A percentile compares a stretch with the other conserved stretches of the same genome.
These are phyloP conservation scores for Ascidia mentula DNA, from an alignment of 23 tunicate species.

Conservation along the genomic window DNA sequence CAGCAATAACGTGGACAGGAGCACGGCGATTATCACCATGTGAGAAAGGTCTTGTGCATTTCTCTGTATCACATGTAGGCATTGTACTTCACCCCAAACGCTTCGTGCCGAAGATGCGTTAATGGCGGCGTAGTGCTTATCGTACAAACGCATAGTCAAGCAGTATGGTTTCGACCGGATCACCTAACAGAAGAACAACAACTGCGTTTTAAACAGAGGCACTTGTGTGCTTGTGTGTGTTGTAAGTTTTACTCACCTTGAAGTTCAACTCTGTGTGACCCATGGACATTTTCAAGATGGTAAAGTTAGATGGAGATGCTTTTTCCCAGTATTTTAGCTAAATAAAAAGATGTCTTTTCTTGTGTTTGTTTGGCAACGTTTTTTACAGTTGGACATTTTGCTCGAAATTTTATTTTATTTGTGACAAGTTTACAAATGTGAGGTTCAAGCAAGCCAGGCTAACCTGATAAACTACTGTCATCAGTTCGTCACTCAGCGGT, in stretches of 20 bases:
- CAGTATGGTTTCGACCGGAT: not conserved
- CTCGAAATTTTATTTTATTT: no score
- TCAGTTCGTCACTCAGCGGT: not conserved
- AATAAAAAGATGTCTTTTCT: not conserved
- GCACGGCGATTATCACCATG: not conserved
- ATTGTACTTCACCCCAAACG: conserved; percentile 19
- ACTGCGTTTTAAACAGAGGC: no score
- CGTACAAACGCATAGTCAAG: not conserved
- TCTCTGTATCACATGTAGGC: not conserved
- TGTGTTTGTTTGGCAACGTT: not conserved
- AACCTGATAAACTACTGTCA: conserved; percentile 12
- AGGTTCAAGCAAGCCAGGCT: no score
- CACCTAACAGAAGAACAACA: no score
- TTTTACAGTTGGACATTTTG: not conserved
- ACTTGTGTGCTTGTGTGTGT: no score
- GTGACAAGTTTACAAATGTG: no score
- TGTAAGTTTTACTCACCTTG: no score
- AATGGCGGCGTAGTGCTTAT: not conserved
- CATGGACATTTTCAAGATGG: not conserved
- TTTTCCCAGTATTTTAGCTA: not conserved
- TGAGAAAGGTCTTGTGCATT: not conserved
- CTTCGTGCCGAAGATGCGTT: conserved; percentile 18
- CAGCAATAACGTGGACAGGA: not conserved
- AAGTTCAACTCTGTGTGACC: not conserved
- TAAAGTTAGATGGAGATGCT: not conserved